These are phyloP conservation scores for Subacronicta megacephala DNA, from an alignment of 2,888 invertebrate genomes.

Conservation along the genomic window DNA sequence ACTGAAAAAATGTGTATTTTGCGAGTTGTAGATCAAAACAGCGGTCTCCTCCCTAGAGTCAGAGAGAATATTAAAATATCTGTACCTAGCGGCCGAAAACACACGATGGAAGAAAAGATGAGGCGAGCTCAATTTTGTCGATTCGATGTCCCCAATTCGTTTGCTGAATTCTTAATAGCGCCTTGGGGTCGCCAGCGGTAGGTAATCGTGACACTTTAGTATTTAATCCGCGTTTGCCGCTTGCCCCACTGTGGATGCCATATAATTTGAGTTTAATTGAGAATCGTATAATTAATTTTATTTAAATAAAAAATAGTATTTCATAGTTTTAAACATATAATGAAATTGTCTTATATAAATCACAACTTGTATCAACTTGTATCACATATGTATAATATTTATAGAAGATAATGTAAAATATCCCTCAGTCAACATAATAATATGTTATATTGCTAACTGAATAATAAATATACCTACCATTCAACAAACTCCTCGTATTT, in stretches of 20 bases:
- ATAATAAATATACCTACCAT: conserved; percentile 32
- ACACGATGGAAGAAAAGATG: conserved; percentile 84
- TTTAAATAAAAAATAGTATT: conserved; percentile 33
- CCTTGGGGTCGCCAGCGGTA: conserved; percentile 74
- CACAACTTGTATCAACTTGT: background rate
- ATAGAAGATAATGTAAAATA: conserved; percentile 20
- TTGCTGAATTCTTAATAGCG: conserved; percentile 86
- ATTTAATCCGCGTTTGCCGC: conserved; percentile 81
- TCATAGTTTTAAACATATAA: no score
- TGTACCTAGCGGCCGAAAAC: conserved; percentile 75
- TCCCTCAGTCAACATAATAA: conserved; percentile 33
- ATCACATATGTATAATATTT: conserved; percentile 7
- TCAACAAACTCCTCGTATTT: conserved; percentile 11
- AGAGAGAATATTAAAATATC: conserved; percentile 83
- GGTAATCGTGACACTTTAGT: conserved; percentile 80
- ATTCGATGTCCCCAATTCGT: conserved; percentile 87
- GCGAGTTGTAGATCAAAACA: conserved; percentile 82
- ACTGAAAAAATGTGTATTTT: conserved; percentile 75
- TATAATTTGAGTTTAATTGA: conserved; percentile 78
- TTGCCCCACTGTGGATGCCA: conserved; percentile 63
- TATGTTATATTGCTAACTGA: conserved; percentile 22
- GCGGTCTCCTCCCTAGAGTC: conserved; percentile 74
- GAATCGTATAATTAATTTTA: conserved; percentile 41
- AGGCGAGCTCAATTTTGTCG: conserved; percentile 86
- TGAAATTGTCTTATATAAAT: no score